phyloP scores from a whole-genome alignment of 1,140 invertebrate genomes.

The Drosophila kurseongensis region DNA sequence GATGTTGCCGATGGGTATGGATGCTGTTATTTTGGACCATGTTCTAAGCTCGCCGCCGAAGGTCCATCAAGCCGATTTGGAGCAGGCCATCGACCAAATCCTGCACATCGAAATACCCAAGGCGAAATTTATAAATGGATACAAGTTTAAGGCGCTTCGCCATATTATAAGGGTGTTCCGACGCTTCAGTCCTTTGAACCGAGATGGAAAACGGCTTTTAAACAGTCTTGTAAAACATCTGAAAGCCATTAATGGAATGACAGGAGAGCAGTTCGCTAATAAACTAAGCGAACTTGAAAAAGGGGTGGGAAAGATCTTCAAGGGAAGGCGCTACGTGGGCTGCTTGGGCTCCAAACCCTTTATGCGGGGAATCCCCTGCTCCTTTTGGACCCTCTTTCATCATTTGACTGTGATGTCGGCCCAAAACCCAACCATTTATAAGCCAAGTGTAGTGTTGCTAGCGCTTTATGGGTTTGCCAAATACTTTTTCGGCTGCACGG shows the following conservation, averaged over 20 bases:
- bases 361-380: constrained; percentile 94
- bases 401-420: constrained; percentile 93
- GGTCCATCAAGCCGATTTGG: constrained; percentile 48
- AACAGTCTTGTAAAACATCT: neutral
- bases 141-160: constrained; percentile 16
- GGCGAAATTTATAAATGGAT: constrained; percentile 4
- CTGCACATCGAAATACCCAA: constrained; percentile 54
- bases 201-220: constrained; percentile 11
- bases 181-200: constrained; percentile 21
- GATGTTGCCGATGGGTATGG: neutral
- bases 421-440: constrained; percentile 83
- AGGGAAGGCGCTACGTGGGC: constrained; percentile 87
- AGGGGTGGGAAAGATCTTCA: constrained; percentile 28
- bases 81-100: constrained; percentile 49
- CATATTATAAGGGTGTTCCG: constrained; percentile 18
- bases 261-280: constrained; percentile 1
- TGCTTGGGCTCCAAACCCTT: constrained; percentile 88
- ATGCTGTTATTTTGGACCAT: constrained; percentile 13
- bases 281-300: neutral
- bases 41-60: constrained; percentile 18
- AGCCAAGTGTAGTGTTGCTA: constrained; percentile 88
- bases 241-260: neutral
- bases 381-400: constrained; percentile 97
- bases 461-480: constrained; percentile 94
- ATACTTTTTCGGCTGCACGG: constrained; percentile 96